phyloP scores from a whole-genome alignment of 1,140 invertebrate genomes.

The Centruroides vittatus region DNA sequence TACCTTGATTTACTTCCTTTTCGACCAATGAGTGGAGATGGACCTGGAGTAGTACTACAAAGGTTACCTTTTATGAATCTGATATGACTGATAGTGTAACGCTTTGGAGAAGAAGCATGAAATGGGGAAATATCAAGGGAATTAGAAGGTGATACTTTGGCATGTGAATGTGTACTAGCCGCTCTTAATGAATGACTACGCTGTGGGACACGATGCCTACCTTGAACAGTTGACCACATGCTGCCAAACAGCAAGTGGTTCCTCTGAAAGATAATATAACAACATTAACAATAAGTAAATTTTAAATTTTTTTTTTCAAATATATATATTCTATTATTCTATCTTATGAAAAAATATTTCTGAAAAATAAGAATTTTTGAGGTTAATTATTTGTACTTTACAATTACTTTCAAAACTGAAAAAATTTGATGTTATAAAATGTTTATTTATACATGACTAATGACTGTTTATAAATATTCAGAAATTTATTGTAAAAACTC shows the following conservation, averaged over 20 bases:
- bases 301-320: too few relatives aligned
- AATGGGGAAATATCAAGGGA: slow-evolving; percentile 34
- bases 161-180: slow-evolving; percentile 31
- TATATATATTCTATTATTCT: too few relatives aligned
- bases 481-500: too few relatives aligned
- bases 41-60: slow-evolving; percentile 9
- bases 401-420: too few relatives aligned
- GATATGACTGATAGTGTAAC: slow-evolving; percentile 21
- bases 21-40: slow-evolving; percentile 10
- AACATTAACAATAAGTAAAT: not conserved
- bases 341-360: too few relatives aligned
- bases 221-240: slow-evolving; percentile 60
- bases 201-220: slow-evolving; percentile 8
- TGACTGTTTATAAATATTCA: too few relatives aligned
- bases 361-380: too few relatives aligned
- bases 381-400: too few relatives aligned
- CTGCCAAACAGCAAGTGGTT: slow-evolving; percentile 94
- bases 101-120: slow-evolving; percentile 8
- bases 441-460: too few relatives aligned
- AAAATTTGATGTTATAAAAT: too few relatives aligned
- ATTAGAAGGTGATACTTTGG: slow-evolving; percentile 41
- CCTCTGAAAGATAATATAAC: slow-evolving; percentile 45
- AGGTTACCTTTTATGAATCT: slow-evolving; percentile 9
- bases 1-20: slow-evolving; percentile 18
- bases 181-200: slow-evolving; percentile 28